phyloP scores from a whole-genome alignment of 2,888 invertebrate species.

The Philonicus albiceps region DNA sequence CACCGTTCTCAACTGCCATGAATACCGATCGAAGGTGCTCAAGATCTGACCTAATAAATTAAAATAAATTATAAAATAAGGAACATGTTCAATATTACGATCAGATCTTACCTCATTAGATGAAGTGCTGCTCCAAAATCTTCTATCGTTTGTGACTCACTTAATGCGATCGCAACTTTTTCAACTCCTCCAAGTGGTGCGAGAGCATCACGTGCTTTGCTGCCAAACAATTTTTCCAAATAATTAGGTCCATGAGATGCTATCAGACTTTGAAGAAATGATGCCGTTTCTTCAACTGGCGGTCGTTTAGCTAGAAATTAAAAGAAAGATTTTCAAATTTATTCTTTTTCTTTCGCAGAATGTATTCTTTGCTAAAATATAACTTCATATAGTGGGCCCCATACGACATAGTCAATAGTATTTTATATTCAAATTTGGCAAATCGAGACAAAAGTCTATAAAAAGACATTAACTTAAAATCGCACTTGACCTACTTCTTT shows the following conservation, averaged over 20 bases:
- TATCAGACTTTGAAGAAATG: conserved; percentile 91
- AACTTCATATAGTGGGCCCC: no score
- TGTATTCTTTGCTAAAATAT: no score
- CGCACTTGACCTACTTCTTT: no score
- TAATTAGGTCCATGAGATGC: conserved; percentile 97
- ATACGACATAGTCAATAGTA: no score
- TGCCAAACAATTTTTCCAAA: conserved; percentile 94
- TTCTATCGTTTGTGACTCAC: conserved; percentile 95
- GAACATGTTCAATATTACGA: not conserved
- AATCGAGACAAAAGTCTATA: no score
- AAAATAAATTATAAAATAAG: not conserved
- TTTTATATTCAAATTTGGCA: no score
- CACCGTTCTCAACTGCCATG: conserved; percentile 95
- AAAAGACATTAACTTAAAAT: no score
- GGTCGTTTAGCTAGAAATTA: conserved; percentile 93
- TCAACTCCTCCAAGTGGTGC: conserved; percentile 93
- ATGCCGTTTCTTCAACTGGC: conserved; percentile 95
- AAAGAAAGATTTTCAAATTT: no score
- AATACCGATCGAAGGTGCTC: conserved; percentile 94
- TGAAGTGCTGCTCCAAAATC: conserved; percentile 73
- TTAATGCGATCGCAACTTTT: conserved; percentile 91
- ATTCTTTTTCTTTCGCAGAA: no score
- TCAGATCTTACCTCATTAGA: conserved; percentile 60
- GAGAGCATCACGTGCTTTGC: conserved; percentile 90
- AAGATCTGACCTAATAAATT: conserved; percentile 77